phyloP scores from a whole-genome alignment of 2,113 vertebrate genomes.

The Oreochromis tanganicae region DNA sequence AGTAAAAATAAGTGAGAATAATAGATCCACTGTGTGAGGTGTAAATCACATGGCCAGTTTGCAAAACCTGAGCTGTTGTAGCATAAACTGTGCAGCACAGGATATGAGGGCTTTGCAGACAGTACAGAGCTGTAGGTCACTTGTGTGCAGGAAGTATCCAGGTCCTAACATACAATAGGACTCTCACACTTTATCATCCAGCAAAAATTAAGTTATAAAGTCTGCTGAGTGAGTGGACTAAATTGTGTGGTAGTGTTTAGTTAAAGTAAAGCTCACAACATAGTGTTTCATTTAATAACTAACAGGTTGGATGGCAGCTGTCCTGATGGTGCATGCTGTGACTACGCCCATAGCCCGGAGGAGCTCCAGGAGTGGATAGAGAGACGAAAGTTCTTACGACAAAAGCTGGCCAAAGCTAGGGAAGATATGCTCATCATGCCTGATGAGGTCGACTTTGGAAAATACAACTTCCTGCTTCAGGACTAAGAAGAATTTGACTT shows the following conservation, averaged over 20 bases:
- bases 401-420: constrained; percentile 85
- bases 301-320: constrained; percentile 68
- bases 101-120: background rate
- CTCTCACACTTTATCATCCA: background rate
- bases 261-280: background rate
- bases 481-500: constrained; percentile 52
- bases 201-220: background rate
- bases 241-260: background rate
- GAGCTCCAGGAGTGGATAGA: constrained; percentile 90
- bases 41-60: background rate
- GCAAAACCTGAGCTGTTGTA: background rate
- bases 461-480: constrained; percentile 90
- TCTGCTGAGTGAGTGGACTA: background rate
- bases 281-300: background rate
- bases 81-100: background rate
- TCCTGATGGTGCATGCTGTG: constrained; percentile 84
- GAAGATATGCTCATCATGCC: constrained; percentile 90
- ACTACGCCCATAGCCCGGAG: constrained; percentile 83
- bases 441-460: constrained; percentile 87
- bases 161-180: background rate
- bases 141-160: background rate
- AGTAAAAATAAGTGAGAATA: background rate
- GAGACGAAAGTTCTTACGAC: constrained; percentile 84
- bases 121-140: background rate
- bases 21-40: background rate